Evolutionary conservation across 2,888 invertebrate species (phyloP), one percentile per base, ranked within the genome.

Genomic region (Anagyrus pseudococci): DNA sequence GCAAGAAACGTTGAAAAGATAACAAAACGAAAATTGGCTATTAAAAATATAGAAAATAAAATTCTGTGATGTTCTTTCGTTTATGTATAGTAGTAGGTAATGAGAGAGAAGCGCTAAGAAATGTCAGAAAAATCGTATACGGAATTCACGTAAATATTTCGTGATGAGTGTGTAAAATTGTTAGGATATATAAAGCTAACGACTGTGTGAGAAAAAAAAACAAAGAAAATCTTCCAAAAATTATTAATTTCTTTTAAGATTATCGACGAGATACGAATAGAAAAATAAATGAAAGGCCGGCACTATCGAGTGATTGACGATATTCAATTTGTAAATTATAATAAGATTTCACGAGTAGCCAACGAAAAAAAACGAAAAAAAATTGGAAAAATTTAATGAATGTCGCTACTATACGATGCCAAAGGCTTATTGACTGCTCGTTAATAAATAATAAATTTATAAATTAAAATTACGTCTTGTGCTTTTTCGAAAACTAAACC

Each of bases 1-100:
- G 58, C 49, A 59, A 29, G 57, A 62, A 69, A 66, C 60, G 57
- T 58, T 62, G 67, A 60, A 48, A 15, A 67, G 48, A 57, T 50
- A 54, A n/a, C n/a, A n/a, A n/a, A n/a, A n/a, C n/a, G n/a, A 62
- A 40, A 72, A 77, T 80, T 76, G 75, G 74, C 73, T 76, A 75
- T 74, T 72, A 70, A 70, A 64, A 59, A 23, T 43, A 54, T 50
- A 53, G 47, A 49, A 53, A 43, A 75, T 75, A 71, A 79, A 80
- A 77, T 79, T 80, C 80, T 80, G 80, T 81, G 80, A 81, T 81
- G 80, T 79, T 74, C 74, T 80, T 79, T 75, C 75, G 74, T 79
- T 78, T 74, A 72, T 73, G 58, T 72, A 73, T 74, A 71, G 73
- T 74, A 71, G 73, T 74, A 71, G 67, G 61, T 68, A 69, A 72